phyloP scores from a whole-genome alignment of 1,140 invertebrate species.

The Zophobas morio region DNA sequence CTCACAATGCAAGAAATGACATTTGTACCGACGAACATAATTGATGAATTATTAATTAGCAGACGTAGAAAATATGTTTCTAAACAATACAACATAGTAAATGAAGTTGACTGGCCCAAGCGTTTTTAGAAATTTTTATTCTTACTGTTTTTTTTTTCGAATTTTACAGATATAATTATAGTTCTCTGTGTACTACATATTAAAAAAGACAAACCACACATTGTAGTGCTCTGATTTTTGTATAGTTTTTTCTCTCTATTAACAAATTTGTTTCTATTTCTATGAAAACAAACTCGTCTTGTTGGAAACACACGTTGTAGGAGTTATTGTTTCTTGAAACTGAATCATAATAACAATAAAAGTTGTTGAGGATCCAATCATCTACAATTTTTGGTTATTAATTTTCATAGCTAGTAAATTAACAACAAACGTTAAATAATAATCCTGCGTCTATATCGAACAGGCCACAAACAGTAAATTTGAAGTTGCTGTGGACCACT shows the following conservation, averaged over 20 bases:
- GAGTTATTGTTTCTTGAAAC: slow-evolving; percentile 30
- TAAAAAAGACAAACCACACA: no score
- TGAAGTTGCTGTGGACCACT: slow-evolving; percentile 31
- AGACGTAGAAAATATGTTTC: no score
- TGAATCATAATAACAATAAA: slow-evolving; percentile 37
- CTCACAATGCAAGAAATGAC: no score
- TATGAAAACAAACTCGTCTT: neutral
- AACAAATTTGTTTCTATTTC: neutral
- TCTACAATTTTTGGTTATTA: slow-evolving; percentile 39
- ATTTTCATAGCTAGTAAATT: slow-evolving; percentile 36
- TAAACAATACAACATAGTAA: no score
- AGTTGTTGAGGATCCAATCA: slow-evolving; percentile 42
- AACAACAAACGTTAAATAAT: slow-evolving; percentile 31
- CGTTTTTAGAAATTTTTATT: no score
- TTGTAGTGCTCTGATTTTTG: no score
- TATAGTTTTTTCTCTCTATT: neutral
- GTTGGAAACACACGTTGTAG: slow-evolving; percentile 23
- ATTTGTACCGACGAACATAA: no score
- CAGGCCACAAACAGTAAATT: slow-evolving; percentile 45
- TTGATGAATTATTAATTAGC: no score
- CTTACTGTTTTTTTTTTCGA: no score
- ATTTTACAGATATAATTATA: no score
- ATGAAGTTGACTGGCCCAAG: no score
- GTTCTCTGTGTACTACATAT: no score
- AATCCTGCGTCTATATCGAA: slow-evolving; percentile 32